phyloP scores from a whole-genome alignment of 2,797 vertebrate species.

The Bovichtus variegatus region DNA sequence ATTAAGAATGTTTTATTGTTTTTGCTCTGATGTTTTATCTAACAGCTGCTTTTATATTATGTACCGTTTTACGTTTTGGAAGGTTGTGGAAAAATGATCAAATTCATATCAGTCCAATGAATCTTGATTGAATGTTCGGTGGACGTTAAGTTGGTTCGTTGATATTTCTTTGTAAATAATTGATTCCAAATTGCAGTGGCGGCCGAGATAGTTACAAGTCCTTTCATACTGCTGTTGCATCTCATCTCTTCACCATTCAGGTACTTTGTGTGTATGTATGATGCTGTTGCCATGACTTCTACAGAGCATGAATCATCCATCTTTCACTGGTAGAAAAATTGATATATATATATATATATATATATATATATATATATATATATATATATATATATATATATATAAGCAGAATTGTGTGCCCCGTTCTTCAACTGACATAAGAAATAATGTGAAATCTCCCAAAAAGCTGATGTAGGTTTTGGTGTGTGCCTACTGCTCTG shows the following conservation, averaged over 20 bases:
- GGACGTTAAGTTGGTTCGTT: conserved; percentile 1
- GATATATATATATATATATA: background rate
- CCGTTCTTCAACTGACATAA: conserved; percentile 54
- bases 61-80: conserved; percentile 34
- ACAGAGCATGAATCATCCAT: conserved; percentile 58
- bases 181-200: conserved; percentile 14
- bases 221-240: conserved; percentile 31
- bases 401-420: conserved; percentile 41
- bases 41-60: conserved; percentile 57
- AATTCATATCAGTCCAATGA: conserved; percentile 24
- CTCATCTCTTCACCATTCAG: conserved; percentile 48
- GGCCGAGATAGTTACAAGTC: background rate
- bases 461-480: conserved; percentile 51
- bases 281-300: conserved; percentile 50
- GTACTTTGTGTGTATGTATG: conserved; percentile 54
- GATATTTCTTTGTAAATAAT: conserved; percentile 36
- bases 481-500: conserved; percentile 66
- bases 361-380: too few relatives aligned
- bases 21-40: conserved; percentile 36
- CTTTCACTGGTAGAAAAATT: conserved; percentile 10
- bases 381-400: too few relatives aligned
- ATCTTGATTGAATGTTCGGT: conserved; percentile 13
- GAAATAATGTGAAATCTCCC: conserved; percentile 54
- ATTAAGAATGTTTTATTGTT: conserved; percentile 54
- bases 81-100: conserved; percentile 16